phyloP scores from a whole-genome alignment of 2,113 vertebrate genomes.

The Coracopsis vasa region DNA sequence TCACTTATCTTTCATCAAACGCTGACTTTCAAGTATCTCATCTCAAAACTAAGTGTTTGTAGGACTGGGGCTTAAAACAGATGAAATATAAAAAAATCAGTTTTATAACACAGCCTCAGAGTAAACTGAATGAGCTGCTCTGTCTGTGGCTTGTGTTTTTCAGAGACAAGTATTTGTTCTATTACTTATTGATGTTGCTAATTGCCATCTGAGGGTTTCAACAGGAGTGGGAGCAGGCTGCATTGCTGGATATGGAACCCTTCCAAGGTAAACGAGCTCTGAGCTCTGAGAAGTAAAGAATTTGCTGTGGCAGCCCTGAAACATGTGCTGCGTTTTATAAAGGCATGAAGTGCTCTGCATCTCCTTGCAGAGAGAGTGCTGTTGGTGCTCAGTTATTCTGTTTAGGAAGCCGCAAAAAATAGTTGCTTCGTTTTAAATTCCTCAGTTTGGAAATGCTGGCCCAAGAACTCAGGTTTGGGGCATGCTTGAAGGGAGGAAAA shows the following conservation, averaged over 20 bases:
- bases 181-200: slow-evolving; percentile 37
- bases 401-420: neutral
- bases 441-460: neutral
- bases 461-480: neutral
- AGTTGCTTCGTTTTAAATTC: neutral
- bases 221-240: neutral
- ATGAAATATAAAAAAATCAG: neutral
- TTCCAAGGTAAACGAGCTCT: neutral
- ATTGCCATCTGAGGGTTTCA: neutral
- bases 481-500: neutral
- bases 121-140: neutral
- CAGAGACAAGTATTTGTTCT: slow-evolving; percentile 22
- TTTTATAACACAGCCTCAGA: neutral
- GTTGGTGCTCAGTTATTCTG: neutral
- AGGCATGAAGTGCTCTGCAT: neutral
- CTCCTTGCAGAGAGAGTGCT: neutral
- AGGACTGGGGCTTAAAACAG: neutral
- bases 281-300: neutral
- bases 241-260: neutral
- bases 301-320: neutral
- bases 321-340: neutral
- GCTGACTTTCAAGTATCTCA: neutral
- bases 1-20: neutral
- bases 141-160: neutral
- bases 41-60: neutral